Conservation (phyloP, 92 coral and sea anemone species). For the Actinernus sp. region DNA sequence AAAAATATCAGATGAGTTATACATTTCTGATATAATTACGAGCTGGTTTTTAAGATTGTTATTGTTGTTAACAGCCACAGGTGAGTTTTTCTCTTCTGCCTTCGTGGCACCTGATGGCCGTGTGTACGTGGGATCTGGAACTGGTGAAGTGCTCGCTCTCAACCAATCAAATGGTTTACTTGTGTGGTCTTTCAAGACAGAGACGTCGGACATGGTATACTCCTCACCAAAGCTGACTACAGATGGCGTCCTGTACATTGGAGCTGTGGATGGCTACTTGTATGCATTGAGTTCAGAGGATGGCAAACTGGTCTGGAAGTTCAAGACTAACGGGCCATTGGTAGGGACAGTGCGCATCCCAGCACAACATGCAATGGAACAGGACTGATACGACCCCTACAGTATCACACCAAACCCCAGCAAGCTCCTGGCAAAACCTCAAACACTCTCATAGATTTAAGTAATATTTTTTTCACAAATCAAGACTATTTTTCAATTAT, state of each 20-base stretch:
- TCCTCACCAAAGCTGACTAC: constrained; percentile 88
- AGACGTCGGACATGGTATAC: constrained; percentile 60
- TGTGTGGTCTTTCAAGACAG: constrained; percentile 85
- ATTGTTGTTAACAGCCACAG: constrained; percentile 46
- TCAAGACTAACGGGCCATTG: constrained; percentile 89
- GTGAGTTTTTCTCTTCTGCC: constrained; percentile 88
- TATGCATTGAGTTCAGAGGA: constrained; percentile 71
- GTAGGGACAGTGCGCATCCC: constrained; percentile 92
- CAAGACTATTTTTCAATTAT: too few relatives aligned
- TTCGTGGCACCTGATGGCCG: constrained; percentile 83
- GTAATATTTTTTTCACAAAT: too few relatives aligned
- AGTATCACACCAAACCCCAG: too few relatives aligned
- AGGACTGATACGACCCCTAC: too few relatives aligned
- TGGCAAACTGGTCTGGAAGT: constrained; percentile 90
- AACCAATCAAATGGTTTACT: constrained; percentile 81
- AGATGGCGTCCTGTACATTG: constrained; percentile 80
- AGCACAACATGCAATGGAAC: constrained; percentile 47
- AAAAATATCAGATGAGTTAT: too few relatives aligned
- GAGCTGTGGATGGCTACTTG: constrained; percentile 80
- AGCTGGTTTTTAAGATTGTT: neutral
- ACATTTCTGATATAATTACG: neutral
- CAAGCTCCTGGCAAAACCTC: too few relatives aligned
- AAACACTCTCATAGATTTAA: too few relatives aligned
- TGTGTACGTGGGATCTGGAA: constrained; percentile 89
- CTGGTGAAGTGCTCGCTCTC: constrained; percentile 82